These are phyloP conservation scores for Chorisops tibialis DNA, from an alignment of 2,888 invertebrate species.

Conservation along the genomic window DNA sequence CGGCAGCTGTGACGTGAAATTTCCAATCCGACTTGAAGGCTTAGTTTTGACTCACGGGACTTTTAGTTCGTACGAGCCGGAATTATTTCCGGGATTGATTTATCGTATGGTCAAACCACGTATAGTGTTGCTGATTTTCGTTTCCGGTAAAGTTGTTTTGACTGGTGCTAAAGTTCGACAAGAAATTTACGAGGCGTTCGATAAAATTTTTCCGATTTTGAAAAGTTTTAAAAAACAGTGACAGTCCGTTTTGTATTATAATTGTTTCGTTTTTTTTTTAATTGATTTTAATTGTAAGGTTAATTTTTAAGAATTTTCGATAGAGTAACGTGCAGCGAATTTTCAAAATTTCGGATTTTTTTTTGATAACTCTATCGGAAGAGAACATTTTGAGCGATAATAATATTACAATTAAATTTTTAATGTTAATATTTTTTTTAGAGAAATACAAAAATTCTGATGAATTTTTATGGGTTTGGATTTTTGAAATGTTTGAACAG, in stretches of 20 bases:
- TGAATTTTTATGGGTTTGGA: too few relatives aligned
- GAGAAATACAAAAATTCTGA: too few relatives aligned
- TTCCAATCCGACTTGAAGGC: constrained; percentile 72
- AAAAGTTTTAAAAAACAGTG: constrained; percentile 91
- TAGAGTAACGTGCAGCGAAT: too few relatives aligned
- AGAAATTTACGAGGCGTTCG: constrained; percentile 91
- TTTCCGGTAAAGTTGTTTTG: constrained; percentile 97
- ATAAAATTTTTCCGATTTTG: constrained; percentile 93
- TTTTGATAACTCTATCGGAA: too few relatives aligned
- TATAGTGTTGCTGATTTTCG: constrained; percentile 95
- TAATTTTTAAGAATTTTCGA: neutral
- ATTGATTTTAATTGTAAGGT: neutral
- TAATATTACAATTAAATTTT: too few relatives aligned
- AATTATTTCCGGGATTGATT: constrained; percentile 96
- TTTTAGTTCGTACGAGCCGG: constrained; percentile 91
- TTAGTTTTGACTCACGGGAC: constrained; percentile 71
- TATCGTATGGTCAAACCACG: constrained; percentile 98
- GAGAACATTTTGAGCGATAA: too few relatives aligned
- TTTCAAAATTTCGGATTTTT: too few relatives aligned
- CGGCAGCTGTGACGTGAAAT: constrained; percentile 74
- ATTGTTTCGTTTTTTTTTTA: neutral
- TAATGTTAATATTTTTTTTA: too few relatives aligned
- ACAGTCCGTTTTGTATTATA: constrained; percentile 9
- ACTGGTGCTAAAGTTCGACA: constrained; percentile 94
- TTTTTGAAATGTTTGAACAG: too few relatives aligned